Evolutionary conservation across 2,888 invertebrate species (phyloP).

Genomic region (Anarsia innoxiella): DNA sequence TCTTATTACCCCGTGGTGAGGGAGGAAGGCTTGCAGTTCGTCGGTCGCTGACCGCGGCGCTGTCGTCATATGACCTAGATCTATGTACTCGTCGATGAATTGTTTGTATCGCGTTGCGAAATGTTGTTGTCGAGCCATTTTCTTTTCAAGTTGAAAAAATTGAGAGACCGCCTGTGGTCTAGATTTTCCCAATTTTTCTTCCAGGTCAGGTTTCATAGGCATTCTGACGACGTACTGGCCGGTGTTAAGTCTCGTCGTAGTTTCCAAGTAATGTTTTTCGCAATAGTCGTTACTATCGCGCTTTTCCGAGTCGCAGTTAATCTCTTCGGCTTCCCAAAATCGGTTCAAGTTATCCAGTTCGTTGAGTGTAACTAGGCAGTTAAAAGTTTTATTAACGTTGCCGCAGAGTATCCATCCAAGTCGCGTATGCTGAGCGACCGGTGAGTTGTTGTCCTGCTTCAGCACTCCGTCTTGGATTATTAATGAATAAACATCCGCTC

Average conservation of each 20-base stretch:
- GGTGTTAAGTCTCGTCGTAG: not conserved
- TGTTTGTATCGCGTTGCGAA: not conserved
- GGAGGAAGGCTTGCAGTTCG: not conserved
- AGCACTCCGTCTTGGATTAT: not conserved
- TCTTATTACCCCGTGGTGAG: not conserved
- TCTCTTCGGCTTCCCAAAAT: slow-evolving; percentile 1
- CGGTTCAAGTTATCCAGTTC: slow-evolving; percentile 1
- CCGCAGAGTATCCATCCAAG: not conserved
- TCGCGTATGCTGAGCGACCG: not conserved
- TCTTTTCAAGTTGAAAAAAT: slow-evolving; percentile 7
- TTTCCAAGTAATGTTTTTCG: not conserved
- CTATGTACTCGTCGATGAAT: slow-evolving; percentile 9
- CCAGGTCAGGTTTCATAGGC: slow-evolving; percentile 5
- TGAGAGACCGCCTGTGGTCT: slow-evolving; percentile 10
- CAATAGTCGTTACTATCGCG: not conserved
- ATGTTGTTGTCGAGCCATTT: not conserved
- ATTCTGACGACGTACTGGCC: slow-evolving; percentile 6
- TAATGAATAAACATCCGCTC: not conserved
- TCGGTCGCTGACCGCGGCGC: not conserved
- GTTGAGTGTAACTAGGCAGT: not conserved
- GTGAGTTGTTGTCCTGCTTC: not conserved
- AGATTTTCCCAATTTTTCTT: slow-evolving; percentile 4
- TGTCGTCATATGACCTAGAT: slow-evolving; percentile 8
- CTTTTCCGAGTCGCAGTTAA: not conserved
- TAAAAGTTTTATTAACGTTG: not conserved